Evolutionary conservation across 2,113 vertebrate species (phyloP).

Genomic region (Heliornis fulica): DNA sequence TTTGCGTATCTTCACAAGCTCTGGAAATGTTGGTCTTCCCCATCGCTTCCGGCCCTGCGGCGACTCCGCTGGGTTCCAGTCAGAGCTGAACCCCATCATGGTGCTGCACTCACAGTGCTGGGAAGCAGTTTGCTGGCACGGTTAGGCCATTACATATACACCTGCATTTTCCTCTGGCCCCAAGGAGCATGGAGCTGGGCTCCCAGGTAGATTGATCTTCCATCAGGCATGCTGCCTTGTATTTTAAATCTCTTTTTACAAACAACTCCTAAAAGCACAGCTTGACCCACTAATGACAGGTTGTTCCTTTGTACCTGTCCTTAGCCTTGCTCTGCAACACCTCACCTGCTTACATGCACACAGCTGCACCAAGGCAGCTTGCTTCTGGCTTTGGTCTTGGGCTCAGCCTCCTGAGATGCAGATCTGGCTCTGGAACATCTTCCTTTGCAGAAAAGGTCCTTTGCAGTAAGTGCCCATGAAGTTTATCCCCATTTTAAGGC

Average conservation of each 20-base stretch:
- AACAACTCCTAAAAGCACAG: not conserved
- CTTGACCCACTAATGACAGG: not conserved
- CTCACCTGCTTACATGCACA: not conserved
- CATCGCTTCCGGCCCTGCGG: not conserved
- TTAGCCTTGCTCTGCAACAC: not conserved
- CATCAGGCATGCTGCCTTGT: not conserved
- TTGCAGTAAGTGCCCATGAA: not conserved
- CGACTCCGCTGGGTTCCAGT: not conserved
- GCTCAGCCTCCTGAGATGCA: not conserved
- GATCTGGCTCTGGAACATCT: not conserved
- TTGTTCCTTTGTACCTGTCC: not conserved
- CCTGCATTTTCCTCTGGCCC: not conserved
- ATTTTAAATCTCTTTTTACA: not conserved
- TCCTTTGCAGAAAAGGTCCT: not conserved
- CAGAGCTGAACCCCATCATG: not conserved
- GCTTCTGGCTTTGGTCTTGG: not conserved
- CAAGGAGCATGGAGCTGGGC: not conserved
- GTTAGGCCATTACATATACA: not conserved
- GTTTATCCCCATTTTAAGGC: not conserved
- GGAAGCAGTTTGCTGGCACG: not conserved
- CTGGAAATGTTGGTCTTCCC: not conserved
- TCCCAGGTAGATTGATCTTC: not conserved
- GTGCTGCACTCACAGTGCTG: not conserved
- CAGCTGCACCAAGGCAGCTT: not conserved
- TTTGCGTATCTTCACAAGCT: not conserved